Conservation (phyloP, 2,888 invertebrate species). For the Drosophila nr. perissopoda region DNA sequence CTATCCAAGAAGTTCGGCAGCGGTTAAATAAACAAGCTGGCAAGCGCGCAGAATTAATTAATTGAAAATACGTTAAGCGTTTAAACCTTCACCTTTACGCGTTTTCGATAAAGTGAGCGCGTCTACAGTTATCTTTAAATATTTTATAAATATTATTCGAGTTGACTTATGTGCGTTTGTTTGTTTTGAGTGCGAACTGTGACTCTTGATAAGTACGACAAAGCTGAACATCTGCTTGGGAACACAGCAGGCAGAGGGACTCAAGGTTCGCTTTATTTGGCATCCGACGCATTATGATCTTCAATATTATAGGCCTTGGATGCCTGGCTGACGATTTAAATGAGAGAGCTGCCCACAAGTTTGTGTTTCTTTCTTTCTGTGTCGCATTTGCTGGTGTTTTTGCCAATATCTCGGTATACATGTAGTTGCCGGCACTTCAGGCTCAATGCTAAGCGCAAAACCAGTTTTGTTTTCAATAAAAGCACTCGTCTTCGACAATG, state of each 20-base stretch:
- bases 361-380: slow-evolving; percentile 21
- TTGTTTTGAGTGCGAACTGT: slow-evolving; percentile 26
- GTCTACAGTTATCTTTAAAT: slow-evolving; percentile 11
- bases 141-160: slow-evolving; percentile 19
- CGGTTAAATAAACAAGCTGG: slow-evolving; percentile 39
- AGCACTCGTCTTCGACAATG: slow-evolving; percentile 41
- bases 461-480: slow-evolving; percentile 53
- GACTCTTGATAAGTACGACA: slow-evolving; percentile 14
- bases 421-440: slow-evolving; percentile 54
- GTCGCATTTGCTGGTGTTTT: slow-evolving; percentile 36
- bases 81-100: slow-evolving; percentile 19
- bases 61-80: slow-evolving; percentile 37
- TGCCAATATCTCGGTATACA: slow-evolving; percentile 19
- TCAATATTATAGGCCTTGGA: slow-evolving; percentile 39
- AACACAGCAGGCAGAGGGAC: not conserved
- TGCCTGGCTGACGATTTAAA: slow-evolving; percentile 43
- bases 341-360: slow-evolving; percentile 59
- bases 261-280: slow-evolving; percentile 43
- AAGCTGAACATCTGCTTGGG: not conserved
- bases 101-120: not conserved
- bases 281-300: slow-evolving; percentile 34
- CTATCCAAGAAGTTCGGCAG: slow-evolving; percentile 39
- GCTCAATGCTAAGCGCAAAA: slow-evolving; percentile 68
- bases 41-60: slow-evolving; percentile 26
- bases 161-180: not conserved